Evolutionary conservation across 1,140 invertebrate species (phyloP).

Genomic region (Carposina sasakii): DNA sequence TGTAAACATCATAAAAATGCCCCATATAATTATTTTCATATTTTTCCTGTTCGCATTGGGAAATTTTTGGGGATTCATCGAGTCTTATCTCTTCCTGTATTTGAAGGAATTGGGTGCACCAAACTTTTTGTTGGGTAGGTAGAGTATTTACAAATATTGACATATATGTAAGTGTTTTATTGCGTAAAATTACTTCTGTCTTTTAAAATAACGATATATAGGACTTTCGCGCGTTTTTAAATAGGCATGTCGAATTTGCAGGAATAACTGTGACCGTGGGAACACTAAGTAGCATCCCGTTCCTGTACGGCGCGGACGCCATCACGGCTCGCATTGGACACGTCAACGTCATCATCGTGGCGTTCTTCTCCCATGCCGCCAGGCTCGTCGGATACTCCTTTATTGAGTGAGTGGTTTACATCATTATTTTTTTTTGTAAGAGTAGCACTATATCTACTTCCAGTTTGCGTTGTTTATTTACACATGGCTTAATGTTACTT

Average conservation of each 20-base stretch:
- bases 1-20: constrained; percentile 81
- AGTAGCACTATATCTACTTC: too few relatives aligned
- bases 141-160: neutral
- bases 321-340: constrained; percentile 87
- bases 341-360: constrained; percentile 86
- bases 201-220: too few relatives aligned
- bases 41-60: constrained; percentile 84
- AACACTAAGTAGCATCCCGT: constrained; percentile 85
- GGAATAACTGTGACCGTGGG: constrained; percentile 88
- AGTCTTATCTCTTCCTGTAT: constrained; percentile 89
- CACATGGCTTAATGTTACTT: too few relatives aligned
- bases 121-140: constrained; percentile 84
- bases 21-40: constrained; percentile 83
- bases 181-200: too few relatives aligned
- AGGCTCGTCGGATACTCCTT: constrained; percentile 87
- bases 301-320: constrained; percentile 84
- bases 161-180: too few relatives aligned
- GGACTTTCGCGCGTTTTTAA: too few relatives aligned
- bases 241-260: too few relatives aligned
- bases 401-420: constrained; percentile 81
- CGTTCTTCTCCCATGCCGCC: constrained; percentile 86
- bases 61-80: constrained; percentile 89
- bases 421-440: neutral
- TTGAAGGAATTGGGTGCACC: constrained; percentile 85
- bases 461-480: too few relatives aligned